Evolutionary conservation across 2,113 vertebrate genomes (phyloP), one percentile per base, ranked within the genome.

Genomic region (Spheniscus mendiculus): DNA sequence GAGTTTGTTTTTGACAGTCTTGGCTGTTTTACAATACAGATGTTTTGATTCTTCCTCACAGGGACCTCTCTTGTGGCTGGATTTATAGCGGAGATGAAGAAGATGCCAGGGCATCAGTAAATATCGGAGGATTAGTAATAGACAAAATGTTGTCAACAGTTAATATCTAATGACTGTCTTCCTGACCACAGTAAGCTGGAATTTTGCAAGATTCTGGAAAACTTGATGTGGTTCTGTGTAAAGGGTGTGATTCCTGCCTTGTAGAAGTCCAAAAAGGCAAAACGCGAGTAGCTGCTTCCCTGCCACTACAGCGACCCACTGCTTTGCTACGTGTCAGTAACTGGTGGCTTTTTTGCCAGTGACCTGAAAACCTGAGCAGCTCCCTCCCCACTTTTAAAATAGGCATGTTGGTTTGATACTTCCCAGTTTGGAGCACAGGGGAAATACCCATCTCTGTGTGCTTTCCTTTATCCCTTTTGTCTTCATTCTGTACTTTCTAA

Each of bases 281-380:
- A 63, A 16, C 0, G 1, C 0, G 4, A 45, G 56, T 15, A 58
- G 74, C 55, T 70, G 67, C 61, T 47, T 26, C 44, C 62, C 50
- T 32, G 36, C 32, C 27, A 0, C 30, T 6, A 0, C 2, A 3
- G 27, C 4, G 42, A 18, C 55, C 58, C 13, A 0, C 7, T 4
- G 12, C 5, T 11, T 11, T 27, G 6, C 38, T 11, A 1, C 3
- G 0, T 20, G 18, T 17, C 53, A 2, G 21, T 6, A 45, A 5
- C 27, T 9, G 7, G 49, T 3, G 69, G 18, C 5, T 29, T 65
- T 62, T 59, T 34, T 11, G 15, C 13, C 29, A 19, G 15, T 7
- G 79, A 14, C 19, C 45, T 44, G 18, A 21, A 59, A 50, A 19
- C 10, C 19, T 13, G 1, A 12, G 19, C 70, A 40, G 12, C 23